Conservation (phyloP, 2,113 vertebrate genomes). For the Dipodomys ordii region DNA sequence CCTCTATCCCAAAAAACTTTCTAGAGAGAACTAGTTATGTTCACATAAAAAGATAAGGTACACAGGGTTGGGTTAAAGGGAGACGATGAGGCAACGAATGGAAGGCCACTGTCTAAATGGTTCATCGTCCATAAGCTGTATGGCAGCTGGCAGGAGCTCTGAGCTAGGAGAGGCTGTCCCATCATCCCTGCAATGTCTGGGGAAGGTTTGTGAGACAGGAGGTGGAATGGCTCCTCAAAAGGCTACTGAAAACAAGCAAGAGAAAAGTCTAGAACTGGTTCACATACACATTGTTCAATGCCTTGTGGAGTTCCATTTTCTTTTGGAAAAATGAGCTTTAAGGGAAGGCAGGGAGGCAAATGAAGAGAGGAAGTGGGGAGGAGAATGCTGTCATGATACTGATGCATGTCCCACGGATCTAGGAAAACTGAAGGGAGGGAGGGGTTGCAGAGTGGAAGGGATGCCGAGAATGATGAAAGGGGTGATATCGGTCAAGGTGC, state of each 20-base stretch:
- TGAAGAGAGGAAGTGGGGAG: too few relatives aligned
- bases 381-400: too few relatives aligned
- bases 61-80: neutral
- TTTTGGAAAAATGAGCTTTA: neutral
- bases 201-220: neutral
- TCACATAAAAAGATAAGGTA: neutral
- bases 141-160: neutral
- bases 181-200: neutral
- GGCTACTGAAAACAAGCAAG: neutral
- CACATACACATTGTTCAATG: neutral
- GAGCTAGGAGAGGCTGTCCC: neutral
- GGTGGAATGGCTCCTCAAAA: neutral
- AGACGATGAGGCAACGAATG: neutral
- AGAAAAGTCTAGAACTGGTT: neutral
- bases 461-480: too few relatives aligned
- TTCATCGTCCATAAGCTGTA: neutral
- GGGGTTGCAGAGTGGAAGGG: too few relatives aligned
- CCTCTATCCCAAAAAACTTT: neutral
- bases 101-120: neutral
- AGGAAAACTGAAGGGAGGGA: too few relatives aligned
- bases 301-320: neutral
- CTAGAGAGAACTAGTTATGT: neutral
- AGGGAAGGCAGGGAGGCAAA: too few relatives aligned
- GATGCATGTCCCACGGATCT: too few relatives aligned
- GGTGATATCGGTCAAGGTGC: too few relatives aligned